phyloP scores from a whole-genome alignment of 2,797 vertebrate species.

The Sebastes kiyomatsui region DNA sequence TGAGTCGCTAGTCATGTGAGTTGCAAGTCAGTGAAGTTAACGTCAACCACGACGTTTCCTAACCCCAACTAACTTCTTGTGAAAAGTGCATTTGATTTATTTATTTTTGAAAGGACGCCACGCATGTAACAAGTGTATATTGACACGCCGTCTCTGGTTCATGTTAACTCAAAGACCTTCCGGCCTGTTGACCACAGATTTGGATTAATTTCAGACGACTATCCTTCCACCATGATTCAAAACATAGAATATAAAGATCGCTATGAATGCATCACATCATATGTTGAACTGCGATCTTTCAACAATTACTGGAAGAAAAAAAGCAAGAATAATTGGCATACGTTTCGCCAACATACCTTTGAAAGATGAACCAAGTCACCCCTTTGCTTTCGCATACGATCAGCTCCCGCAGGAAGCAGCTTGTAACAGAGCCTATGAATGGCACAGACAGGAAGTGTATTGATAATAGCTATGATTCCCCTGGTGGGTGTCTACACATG shows the following conservation, averaged over 20 bases:
- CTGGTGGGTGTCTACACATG: constrained; percentile 36
- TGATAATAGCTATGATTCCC: constrained; percentile 43
- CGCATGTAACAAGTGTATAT: no score
- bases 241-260: background rate
- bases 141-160: background rate
- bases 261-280: background rate
- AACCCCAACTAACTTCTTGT: no score
- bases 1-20: no score
- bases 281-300: background rate
- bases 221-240: background rate
- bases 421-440: constrained; percentile 9
- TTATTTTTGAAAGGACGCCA: no score
- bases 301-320: background rate
- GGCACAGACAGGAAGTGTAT: constrained; percentile 33
- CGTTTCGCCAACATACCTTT: background rate
- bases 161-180: background rate
- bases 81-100: no score
- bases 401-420: constrained; percentile 1
- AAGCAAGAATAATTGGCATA: background rate
- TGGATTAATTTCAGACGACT: background rate
- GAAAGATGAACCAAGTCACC: background rate
- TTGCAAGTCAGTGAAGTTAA: no score
- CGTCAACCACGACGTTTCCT: no score
- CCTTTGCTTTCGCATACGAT: constrained; percentile 1
- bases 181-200: background rate